phyloP scores from a whole-genome alignment of 2,797 vertebrate genomes.

The Pachyuromys duprasi region DNA sequence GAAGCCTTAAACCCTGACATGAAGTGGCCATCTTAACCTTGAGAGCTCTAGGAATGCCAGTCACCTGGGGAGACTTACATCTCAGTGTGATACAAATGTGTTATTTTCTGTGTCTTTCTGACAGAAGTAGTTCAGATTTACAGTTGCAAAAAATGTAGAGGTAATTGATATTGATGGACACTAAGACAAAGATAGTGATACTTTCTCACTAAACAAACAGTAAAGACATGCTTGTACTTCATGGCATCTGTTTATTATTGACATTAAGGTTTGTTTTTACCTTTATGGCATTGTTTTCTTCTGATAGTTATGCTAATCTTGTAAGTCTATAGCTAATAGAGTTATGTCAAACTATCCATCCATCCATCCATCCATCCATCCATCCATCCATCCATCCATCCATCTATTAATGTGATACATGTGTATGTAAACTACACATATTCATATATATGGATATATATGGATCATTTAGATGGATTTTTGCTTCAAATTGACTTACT shows the following conservation, averaged over 20 bases:
- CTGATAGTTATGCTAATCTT: slow-evolving; percentile 43
- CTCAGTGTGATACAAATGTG: not conserved
- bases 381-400: not conserved
- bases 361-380: not conserved
- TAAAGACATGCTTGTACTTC: not conserved
- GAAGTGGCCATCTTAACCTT: not conserved
- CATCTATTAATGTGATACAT: not conserved
- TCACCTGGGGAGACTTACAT: not conserved
- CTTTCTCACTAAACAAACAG: slow-evolving; percentile 60
- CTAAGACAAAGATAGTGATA: not conserved
- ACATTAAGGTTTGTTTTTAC: not conserved
- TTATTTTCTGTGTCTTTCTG: slow-evolving; percentile 70
- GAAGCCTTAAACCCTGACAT: not conserved
- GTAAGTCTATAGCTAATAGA: not conserved
- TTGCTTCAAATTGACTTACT: not conserved
- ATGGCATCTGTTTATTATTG: not conserved
- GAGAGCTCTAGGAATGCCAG: not conserved
- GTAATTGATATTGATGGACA: slow-evolving; percentile 55
- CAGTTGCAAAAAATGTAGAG: slow-evolving; percentile 61
- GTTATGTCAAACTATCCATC: not conserved
- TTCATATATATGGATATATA: not conserved
- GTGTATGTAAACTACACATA: not conserved
- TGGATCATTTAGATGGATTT: not conserved
- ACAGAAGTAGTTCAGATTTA: slow-evolving; percentile 42
- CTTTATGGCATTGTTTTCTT: slow-evolving; percentile 7